Conservation (phyloP, 2,888 invertebrate species). For the Ganaspis brasiliensis region DNA sequence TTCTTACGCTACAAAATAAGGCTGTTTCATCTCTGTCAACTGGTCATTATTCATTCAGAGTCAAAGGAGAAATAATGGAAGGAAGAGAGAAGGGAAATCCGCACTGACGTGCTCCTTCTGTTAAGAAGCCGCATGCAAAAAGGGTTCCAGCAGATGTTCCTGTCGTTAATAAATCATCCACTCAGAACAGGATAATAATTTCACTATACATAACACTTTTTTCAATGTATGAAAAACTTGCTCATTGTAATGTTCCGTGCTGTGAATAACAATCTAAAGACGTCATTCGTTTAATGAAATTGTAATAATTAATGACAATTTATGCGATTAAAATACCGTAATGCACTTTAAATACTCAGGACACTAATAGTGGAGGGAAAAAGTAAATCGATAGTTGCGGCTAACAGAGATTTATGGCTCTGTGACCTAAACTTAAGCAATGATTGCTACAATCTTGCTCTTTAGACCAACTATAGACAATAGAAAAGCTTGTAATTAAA, state of each 20-base stretch:
- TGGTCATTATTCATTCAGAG: slow-evolving; percentile 68
- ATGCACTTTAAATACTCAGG: background rate
- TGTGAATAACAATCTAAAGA: background rate
- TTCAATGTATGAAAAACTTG: background rate
- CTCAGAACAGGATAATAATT: slow-evolving; percentile 20
- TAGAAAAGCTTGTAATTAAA: slow-evolving; percentile 23
- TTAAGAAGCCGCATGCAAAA: slow-evolving; percentile 59
- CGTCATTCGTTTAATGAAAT: background rate
- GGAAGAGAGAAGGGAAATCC: slow-evolving; percentile 52
- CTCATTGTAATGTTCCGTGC: background rate
- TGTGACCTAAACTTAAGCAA: background rate
- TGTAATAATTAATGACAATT: slow-evolving; percentile 1
- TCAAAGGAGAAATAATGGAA: slow-evolving; percentile 38
- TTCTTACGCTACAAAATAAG: slow-evolving; percentile 65
- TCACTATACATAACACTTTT: slow-evolving; percentile 18
- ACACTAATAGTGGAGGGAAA: slow-evolving; percentile 8
- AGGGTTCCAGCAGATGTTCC: slow-evolving; percentile 60
- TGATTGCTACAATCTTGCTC: slow-evolving; percentile 2
- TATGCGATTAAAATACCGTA: background rate
- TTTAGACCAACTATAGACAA: slow-evolving; percentile 21
- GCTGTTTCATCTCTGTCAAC: slow-evolving; percentile 68
- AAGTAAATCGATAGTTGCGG: background rate
- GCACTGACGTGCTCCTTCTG: slow-evolving; percentile 47
- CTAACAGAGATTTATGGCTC: background rate
- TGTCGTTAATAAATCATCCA: slow-evolving; percentile 42